Evolutionary conservation across 35 echinoderm and acorn worm species (phyloP).

Genomic region (Apostichopus japonicus): DNA sequence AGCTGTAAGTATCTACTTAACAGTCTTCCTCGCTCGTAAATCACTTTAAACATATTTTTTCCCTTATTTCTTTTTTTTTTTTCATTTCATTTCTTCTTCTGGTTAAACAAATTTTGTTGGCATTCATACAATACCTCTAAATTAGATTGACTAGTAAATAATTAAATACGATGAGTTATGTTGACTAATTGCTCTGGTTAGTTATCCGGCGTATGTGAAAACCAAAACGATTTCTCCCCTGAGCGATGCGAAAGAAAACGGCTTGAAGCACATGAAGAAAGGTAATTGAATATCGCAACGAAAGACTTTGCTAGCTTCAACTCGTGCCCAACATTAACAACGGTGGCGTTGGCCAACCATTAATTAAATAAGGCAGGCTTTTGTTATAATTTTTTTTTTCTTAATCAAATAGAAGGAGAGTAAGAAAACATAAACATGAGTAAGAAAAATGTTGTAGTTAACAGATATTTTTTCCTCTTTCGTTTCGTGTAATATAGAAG

Average conservation of each 20-base stretch:
- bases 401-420: not conserved
- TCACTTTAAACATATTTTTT: not conserved
- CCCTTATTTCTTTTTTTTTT: not conserved
- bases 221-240: not conserved
- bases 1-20: no score
- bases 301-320: no score
- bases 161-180: not conserved
- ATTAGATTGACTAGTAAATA: not conserved
- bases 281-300: no score
- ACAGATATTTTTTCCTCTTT: not conserved
- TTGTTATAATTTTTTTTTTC: not conserved
- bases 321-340: no score
- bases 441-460: no score
- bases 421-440: no score
- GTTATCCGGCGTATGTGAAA: not conserved
- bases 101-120: not conserved
- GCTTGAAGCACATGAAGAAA: no score
- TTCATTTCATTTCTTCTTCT: not conserved
- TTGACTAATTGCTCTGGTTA: conserved; percentile 5
- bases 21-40: not conserved
- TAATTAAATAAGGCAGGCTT: conserved; percentile 6
- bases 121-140: not conserved
- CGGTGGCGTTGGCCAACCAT: not conserved
- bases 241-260: not conserved
- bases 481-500: not conserved